Conservation (phyloP, 2,113 vertebrate genomes). For the Orientallactaga bullata region DNA sequence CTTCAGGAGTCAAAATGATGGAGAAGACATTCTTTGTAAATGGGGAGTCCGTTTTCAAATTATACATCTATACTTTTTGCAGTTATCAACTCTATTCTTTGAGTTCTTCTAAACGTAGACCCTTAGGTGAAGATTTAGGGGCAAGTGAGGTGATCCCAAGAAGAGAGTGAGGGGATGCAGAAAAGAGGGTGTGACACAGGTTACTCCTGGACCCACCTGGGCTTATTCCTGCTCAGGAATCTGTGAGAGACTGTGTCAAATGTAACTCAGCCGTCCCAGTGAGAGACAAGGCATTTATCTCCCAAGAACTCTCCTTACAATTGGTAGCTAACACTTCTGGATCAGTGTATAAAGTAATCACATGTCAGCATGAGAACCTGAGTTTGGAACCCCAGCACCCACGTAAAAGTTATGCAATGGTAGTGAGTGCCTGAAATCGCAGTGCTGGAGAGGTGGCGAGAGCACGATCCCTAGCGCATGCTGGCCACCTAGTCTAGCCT, state of each 20-base stretch:
- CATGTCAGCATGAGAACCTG: too few relatives aligned
- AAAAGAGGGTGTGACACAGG: background rate
- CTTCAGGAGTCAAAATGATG: background rate
- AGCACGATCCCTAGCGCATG: too few relatives aligned
- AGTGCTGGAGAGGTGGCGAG: too few relatives aligned
- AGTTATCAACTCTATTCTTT: conserved; percentile 10
- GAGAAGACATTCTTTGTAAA: conserved; percentile 7
- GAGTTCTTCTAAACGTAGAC: conserved; percentile 4
- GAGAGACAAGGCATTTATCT: background rate
- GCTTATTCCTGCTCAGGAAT: background rate
- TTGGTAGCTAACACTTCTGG: background rate
- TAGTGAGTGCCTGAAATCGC: too few relatives aligned
- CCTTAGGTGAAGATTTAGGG: background rate
- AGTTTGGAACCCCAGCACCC: too few relatives aligned
- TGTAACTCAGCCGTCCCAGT: background rate
- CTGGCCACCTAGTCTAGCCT: too few relatives aligned
- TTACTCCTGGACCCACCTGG: background rate
- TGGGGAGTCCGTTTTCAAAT: conserved; percentile 1
- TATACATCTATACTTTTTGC: background rate
- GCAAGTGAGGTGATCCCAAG: background rate
- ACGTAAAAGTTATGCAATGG: too few relatives aligned
- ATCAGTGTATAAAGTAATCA: background rate
- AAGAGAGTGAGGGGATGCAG: background rate
- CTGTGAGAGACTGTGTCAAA: background rate
- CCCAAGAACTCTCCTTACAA: background rate